Base-by-base conservation (phyloP, 1,140 invertebrate genomes). In the Melipona quadrifasciata region DNA sequence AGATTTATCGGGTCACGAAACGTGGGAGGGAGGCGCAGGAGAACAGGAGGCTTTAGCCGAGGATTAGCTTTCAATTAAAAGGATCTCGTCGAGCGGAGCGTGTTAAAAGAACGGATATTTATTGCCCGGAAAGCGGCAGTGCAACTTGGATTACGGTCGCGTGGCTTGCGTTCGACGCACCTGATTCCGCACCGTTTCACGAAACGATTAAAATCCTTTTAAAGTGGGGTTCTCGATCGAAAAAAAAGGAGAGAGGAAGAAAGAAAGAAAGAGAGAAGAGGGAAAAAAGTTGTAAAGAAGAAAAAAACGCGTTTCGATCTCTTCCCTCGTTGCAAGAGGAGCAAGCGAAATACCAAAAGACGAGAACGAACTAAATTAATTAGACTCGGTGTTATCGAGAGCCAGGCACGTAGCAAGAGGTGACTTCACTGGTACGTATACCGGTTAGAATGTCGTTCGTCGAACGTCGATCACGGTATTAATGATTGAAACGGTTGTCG, bases 41-140 rank as follows among this genome's bases (percentile, higher is more conserved):
- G 86, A 88, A 90, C 91, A 31, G 31, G 31, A 31, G 31, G 88
- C 89, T 91, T 94, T 88, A 91, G 67, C 81, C 86, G 64, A 76
- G 93, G 93, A 94, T 94, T 94, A 94, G 90, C 75, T 93, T 93
- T 92, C 92, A 93, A 94, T 94, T 94, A 94, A 83, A 67, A 89
- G 79, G 73, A 85, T 89, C 77, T 81, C 65, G 88, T 87, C 67
- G 80, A 90, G 84, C 84, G 72, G 75, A 64, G 71, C 72, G 87
- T 84, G 88, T 87, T 86, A 86, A 90, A 91, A 89, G 85, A 82
- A 75, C 39, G 11, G 86, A 92, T 93, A 93, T 93, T 93, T 94
- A 93, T 93, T 77, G 84, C 80, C 78, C n/a, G 58, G 64, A 58
- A 72, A 73, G 72, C 80, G 80, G 85, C 86, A 6, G 79, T 80